Evolutionary conservation across 2,888 invertebrate species (phyloP).

Genomic region (Pseudococcus viburni): DNA sequence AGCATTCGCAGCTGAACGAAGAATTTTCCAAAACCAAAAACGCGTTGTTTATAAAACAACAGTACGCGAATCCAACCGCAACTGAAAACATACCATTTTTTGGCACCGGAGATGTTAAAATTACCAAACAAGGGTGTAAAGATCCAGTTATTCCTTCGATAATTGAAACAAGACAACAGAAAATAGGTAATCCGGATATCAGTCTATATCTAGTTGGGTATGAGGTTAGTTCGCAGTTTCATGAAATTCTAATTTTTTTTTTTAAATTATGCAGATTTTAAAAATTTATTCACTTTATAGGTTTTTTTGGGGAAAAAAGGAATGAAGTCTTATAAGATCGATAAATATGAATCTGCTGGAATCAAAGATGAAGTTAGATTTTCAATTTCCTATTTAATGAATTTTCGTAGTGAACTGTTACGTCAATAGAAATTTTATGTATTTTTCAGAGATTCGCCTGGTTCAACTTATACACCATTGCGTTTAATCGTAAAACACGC

Average conservation of each 20-base stretch:
- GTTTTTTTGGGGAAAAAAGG: neutral
- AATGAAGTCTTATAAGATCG: neutral
- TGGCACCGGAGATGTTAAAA: neutral
- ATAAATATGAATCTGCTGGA: neutral
- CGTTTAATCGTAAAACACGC: neutral
- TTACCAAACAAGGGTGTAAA: neutral
- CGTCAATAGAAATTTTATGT: neutral
- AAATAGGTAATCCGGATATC: neutral
- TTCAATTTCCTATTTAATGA: neutral
- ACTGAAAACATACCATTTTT: neutral
- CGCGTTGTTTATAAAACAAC: neutral
- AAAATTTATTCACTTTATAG: neutral
- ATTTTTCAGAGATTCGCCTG: neutral
- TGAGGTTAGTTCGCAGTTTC: neutral
- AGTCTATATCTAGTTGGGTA: neutral
- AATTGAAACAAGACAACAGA: neutral
- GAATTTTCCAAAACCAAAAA: neutral
- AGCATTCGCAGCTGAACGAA: neutral
- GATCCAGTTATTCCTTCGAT: neutral
- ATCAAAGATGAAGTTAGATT: neutral
- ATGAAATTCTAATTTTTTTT: too few relatives aligned
- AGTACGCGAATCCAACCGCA: neutral
- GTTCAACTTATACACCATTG: neutral
- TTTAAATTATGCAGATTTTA: neutral
- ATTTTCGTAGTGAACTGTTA: too few relatives aligned